Evolutionary conservation across 2,888 invertebrate genomes (phyloP), one percentile per base, ranked within the genome.

Genomic region (Gisinianus flammeolus): DNA sequence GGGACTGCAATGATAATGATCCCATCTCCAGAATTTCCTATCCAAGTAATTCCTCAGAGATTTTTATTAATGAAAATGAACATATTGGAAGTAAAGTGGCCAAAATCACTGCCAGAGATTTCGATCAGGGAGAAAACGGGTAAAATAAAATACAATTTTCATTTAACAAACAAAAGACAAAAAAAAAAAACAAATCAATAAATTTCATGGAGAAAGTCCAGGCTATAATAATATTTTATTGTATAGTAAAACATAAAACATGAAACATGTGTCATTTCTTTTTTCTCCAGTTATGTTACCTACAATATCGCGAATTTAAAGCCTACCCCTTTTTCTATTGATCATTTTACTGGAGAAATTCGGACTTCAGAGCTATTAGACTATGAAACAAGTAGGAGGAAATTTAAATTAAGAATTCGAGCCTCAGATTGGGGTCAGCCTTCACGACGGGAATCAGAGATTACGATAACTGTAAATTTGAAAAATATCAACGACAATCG

Each of bases 401-500:
- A 92, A 84, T 97, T 95, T 87, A 88, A 92, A 33, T 88, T 98
- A 67, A 90, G 92, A 69, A 91, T 98, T 35, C 90, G 83, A 24
- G 97, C 97, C 0, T 94, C 96, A 12, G 98, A 98, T 88, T 97
- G 97, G 96, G 98, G 96, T 0, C 87, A 93, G 74, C 98, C 98
- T 0, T 96, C 94, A 87, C 90, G 97, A 3, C 90, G 97, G 33
- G 96, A 97, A 87, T 93, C 95, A 0, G 96, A 97, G 88, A 93
- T 94, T 90, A 92, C 92, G 79, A 88, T 98, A 64, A 90, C 91
- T 19, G 92, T 98, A 56, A 91, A 90, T 79, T 88, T 98, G 24
- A 91, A 91, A 79, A 95, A 97, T 87, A 91, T 95, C 8, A 98
- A 98, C 88, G 97, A 77, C 30, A 77, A 77, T 58, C 56, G 77